A percentile compares a stretch with the other conserved stretches of the same genome.
These are phyloP conservation scores for Eufriesea mexicana DNA, from an alignment of 1,140 invertebrate species.

Conservation along the genomic window DNA sequence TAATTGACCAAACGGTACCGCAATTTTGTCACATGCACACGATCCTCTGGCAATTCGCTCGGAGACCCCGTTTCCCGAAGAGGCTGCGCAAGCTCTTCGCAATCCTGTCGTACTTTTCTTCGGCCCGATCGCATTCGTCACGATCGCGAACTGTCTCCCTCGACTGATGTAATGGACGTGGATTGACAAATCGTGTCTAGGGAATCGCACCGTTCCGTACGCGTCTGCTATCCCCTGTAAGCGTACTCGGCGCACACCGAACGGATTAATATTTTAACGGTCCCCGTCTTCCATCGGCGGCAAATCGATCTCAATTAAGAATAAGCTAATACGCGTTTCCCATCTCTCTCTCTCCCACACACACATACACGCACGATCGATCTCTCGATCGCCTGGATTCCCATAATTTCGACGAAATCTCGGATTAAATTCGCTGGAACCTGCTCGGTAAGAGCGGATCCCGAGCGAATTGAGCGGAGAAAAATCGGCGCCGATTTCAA, in stretches of 20 bases:
- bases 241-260: neutral
- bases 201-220: conserved; percentile 45
- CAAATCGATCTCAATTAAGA: conserved; percentile 49
- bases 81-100: conserved; percentile 47
- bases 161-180: conserved; percentile 53
- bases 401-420: neutral
- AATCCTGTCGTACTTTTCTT: conserved; percentile 43
- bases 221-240: neutral
- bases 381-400: neutral
- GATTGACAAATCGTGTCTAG: conserved; percentile 64
- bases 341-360: too few species aligned
- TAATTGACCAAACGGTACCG: neutral
- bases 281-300: neutral
- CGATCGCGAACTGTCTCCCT: conserved; percentile 56
- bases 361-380: too few species aligned
- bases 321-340: neutral
- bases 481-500: neutral
- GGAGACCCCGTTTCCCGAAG: conserved; percentile 47
- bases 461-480: neutral
- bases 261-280: conserved; percentile 37
- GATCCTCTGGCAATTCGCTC: neutral
- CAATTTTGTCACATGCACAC: neutral
- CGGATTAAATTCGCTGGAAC: neutral
- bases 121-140: conserved; percentile 48
- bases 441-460: neutral